Conservation (phyloP, 2,113 vertebrate species). For the Pseudopodoces humilis region DNA sequence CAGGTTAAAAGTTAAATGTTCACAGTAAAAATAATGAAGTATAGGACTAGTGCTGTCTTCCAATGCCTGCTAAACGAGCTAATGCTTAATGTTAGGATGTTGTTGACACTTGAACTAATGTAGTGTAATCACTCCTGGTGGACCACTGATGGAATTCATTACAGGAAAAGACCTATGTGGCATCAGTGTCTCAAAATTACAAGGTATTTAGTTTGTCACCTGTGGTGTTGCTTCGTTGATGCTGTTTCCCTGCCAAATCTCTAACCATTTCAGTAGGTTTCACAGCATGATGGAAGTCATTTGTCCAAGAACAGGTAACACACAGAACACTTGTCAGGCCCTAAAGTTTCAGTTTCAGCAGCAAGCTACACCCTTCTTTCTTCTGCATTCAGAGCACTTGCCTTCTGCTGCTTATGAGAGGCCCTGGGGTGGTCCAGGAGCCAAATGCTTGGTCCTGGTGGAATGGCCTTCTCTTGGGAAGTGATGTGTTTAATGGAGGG, state of each 20-base stretch:
- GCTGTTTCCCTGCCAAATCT: background rate
- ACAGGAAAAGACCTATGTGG: background rate
- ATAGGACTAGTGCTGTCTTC: background rate
- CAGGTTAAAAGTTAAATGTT: background rate
- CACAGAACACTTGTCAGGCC: background rate
- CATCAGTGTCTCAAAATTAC: background rate
- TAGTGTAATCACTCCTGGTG: background rate
- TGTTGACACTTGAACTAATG: background rate
- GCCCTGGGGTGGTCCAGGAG: background rate
- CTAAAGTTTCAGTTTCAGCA: background rate
- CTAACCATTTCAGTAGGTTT: background rate
- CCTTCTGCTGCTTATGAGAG: fast-evolving
- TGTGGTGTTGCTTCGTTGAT: background rate
- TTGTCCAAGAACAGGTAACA: background rate
- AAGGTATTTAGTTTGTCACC: background rate
- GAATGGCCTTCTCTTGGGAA: background rate
- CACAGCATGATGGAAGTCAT: background rate
- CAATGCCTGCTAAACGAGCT: background rate
- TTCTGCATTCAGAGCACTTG: fast-evolving
- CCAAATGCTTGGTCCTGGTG: background rate
- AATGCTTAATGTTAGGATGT: background rate
- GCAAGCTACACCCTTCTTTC: background rate
- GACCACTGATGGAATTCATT: background rate
- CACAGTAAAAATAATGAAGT: background rate
- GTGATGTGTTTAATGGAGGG: fast-evolving